These are phyloP conservation scores for Cirrhinus mrigala DNA, from an alignment of 2,797 vertebrate genomes.

Conservation along the genomic window DNA sequence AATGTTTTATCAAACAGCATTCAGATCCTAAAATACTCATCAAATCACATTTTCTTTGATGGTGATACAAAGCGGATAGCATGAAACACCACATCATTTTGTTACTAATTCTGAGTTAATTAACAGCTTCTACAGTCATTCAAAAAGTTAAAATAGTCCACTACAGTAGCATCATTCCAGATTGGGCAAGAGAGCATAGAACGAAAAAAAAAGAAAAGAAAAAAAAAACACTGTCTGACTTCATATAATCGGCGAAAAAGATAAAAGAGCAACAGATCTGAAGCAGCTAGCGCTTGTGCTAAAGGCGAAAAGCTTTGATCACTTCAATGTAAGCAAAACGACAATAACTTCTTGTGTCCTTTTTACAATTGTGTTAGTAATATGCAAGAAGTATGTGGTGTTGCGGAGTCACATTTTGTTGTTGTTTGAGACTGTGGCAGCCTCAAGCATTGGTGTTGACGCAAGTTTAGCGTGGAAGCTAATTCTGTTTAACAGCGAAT, in stretches of 20 bases:
- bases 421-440: constrained; percentile 20
- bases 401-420: constrained; percentile 24
- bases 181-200: not conserved
- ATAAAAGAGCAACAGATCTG: constrained; percentile 46
- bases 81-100: not conserved
- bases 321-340: constrained; percentile 37
- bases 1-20: constrained; percentile 13
- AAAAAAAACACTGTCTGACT: not conserved
- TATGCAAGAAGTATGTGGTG: constrained; percentile 29
- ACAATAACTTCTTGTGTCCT: constrained; percentile 47
- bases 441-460: constrained; percentile 14
- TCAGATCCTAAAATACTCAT: not conserved
- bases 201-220: not conserved
- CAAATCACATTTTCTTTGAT: constrained; percentile 1
- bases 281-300: constrained; percentile 48
- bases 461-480: constrained; percentile 20
- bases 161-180: constrained; percentile 1
- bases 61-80: not conserved
- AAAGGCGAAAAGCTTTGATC: constrained; percentile 53
- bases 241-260: constrained; percentile 28
- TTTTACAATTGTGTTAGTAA: constrained; percentile 36
- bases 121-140: constrained; percentile 2
- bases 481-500: constrained; percentile 20
- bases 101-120: constrained; percentile 8
- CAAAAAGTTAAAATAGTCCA: not conserved